Evolutionary conservation across 1,140 invertebrate species (phyloP), one percentile per base, ranked within the genome.

Genomic region (Drosophila micromelanica): DNA sequence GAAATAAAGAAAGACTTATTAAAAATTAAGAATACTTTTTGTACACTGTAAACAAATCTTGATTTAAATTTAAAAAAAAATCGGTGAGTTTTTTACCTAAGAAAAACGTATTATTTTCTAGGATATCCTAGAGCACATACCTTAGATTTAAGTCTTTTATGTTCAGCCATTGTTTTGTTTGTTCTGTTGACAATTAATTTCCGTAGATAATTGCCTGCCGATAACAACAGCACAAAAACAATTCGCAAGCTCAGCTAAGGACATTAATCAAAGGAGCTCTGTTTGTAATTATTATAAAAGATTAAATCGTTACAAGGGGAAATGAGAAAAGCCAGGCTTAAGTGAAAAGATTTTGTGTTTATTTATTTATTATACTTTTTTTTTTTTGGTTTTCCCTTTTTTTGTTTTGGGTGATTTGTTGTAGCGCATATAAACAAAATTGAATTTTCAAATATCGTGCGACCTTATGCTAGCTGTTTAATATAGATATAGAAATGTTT

Each of bases 121-220:
- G 23, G 46, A 15, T 49, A 49, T 49, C 5, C 30, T 5, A 5
- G 0, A 30, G 17, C 6, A 7, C 12, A 7, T 27, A 27, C 20
- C 8, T 49, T 5, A 1, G 12, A n/a, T 12, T 30, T 9, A 2
- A 30, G 42, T 20, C 17, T 27, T 52, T 6, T 35, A 2, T 35
- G 3, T 9, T 7, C 8, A 8, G 12, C 11, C 12, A 27, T 27
- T 27, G 5, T 27, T 27, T 5, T 27, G 20, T 27, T 5, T 27
- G 5, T 12, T 55, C 57, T 71, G 69, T 57, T 52, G 45, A 69
- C 81, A 85, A 85, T 86, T 85, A 78, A 85, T 85, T 85, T 80
- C 54, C 74, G 46, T 74, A 80, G 80, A 85, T 86, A 86, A 78
- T 85, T 85, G 81, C 62, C 73, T 78, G 81, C 62, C 77, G 81